phyloP scores from a whole-genome alignment of 2,888 invertebrate genomes.

The Drosophila prostipennis region DNA sequence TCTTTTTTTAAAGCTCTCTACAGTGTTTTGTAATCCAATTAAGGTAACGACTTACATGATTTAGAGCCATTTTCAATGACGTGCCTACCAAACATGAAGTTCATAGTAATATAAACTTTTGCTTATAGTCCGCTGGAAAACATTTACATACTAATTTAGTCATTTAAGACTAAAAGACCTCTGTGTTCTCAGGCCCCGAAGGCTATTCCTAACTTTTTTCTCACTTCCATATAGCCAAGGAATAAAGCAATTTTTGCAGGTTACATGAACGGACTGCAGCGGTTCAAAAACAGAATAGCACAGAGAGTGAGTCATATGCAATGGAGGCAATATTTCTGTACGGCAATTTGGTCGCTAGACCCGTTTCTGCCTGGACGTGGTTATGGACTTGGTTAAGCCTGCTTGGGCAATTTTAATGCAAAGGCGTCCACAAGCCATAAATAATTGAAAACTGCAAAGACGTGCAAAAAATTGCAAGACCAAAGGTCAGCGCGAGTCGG shows the following conservation, averaged over 20 bases:
- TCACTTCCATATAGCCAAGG: slow-evolving; percentile 11
- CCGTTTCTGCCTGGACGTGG: slow-evolving; percentile 15
- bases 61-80: background rate
- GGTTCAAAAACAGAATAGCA: background rate
- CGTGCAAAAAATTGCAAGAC: slow-evolving; percentile 55
- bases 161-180: background rate
- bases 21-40: background rate
- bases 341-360: slow-evolving; percentile 58
- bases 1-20: too few relatives aligned
- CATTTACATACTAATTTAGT: slow-evolving; percentile 13
- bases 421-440: slow-evolving; percentile 61
- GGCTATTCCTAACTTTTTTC: slow-evolving; percentile 26
- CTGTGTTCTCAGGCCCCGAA: background rate
- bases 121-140: background rate
- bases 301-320: slow-evolving; percentile 66
- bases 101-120: background rate
- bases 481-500: slow-evolving; percentile 50
- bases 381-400: slow-evolving; percentile 49
- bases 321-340: slow-evolving; percentile 60
- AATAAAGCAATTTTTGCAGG: slow-evolving; percentile 61
- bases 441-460: slow-evolving; percentile 80
- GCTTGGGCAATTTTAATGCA: slow-evolving; percentile 74
- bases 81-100: slow-evolving; percentile 4
- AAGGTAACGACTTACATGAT: background rate
- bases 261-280: slow-evolving; percentile 2